Conservation (phyloP, 2,797 vertebrate genomes). For the Micrastur ruficollis region DNA sequence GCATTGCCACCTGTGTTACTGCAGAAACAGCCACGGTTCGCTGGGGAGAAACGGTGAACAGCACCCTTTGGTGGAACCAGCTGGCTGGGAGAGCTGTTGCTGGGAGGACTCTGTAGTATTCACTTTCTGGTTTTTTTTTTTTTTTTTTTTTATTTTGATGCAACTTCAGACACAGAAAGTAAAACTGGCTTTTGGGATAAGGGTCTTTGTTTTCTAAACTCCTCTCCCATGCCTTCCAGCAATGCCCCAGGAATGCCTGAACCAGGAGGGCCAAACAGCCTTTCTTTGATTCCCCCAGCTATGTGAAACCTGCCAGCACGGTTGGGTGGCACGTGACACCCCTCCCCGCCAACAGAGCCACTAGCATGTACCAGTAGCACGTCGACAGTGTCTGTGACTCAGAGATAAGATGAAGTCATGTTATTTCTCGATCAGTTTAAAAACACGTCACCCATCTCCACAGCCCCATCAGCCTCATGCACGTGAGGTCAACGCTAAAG, state of each 20-base stretch:
- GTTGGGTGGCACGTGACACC: neutral
- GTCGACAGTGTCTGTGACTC: neutral
- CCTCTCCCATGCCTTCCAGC: neutral
- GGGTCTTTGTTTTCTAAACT: neutral
- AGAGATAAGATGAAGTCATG: conserved; percentile 25
- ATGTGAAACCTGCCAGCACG: accelerated
- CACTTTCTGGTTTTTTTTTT: neutral
- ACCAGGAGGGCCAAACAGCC: neutral
- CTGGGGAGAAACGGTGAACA: neutral
- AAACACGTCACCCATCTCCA: neutral
- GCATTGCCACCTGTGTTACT: neutral
- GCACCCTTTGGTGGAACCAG: neutral
- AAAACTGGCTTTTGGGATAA: neutral
- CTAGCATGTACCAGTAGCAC: neutral
- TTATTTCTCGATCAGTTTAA: neutral
- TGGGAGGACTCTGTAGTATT: neutral
- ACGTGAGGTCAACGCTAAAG: neutral
- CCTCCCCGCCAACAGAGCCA: neutral
- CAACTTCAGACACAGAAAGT: neutral
- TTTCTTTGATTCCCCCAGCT: neutral
- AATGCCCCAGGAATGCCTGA: neutral
- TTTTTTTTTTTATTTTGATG: neutral
- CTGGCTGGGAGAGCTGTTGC: neutral
- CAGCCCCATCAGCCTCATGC: neutral
- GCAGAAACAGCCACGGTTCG: neutral